These are phyloP conservation scores for Masnerella sp. DNA, from an alignment of 2,888 invertebrate species.

Conservation along the genomic window DNA sequence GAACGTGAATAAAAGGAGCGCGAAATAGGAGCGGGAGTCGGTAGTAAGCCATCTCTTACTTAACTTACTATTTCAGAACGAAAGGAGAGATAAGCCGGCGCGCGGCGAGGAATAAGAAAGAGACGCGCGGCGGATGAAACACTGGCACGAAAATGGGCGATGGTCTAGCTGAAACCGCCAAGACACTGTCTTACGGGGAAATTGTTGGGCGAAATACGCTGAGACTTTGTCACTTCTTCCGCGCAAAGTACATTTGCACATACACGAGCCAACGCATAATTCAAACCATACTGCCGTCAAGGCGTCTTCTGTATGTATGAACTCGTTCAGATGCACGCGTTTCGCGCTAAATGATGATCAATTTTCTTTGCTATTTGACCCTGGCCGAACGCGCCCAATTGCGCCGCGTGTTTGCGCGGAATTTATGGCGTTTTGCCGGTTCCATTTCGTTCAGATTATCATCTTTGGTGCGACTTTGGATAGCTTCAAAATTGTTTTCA, in stretches of 20 bases:
- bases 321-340: conserved; percentile 52
- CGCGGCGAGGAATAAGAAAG: conserved; percentile 57
- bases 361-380: conserved; percentile 52
- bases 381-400: conserved; percentile 32
- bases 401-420: conserved; percentile 19
- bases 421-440: conserved; percentile 23
- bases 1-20: conserved; percentile 61
- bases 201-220: conserved; percentile 71
- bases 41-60: conserved; percentile 60
- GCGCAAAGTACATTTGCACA: conserved; percentile 65
- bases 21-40: conserved; percentile 51
- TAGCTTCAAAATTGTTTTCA: no score
- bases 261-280: conserved; percentile 58
- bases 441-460: conserved; percentile 2
- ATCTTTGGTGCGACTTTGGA: no score
- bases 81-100: conserved; percentile 45
- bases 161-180: conserved; percentile 69
- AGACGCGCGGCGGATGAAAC: conserved; percentile 63
- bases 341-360: conserved; percentile 52
- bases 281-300: conserved; percentile 45
- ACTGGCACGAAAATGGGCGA: conserved; percentile 67
- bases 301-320: conserved; percentile 55
- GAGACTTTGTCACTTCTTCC: conserved; percentile 69
- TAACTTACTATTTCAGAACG: conserved; percentile 57
- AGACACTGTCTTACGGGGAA: conserved; percentile 69